These are phyloP conservation scores for Poeciliopsis turrubarensis DNA, from an alignment of 2,113 vertebrate species.

Conservation along the genomic window DNA sequence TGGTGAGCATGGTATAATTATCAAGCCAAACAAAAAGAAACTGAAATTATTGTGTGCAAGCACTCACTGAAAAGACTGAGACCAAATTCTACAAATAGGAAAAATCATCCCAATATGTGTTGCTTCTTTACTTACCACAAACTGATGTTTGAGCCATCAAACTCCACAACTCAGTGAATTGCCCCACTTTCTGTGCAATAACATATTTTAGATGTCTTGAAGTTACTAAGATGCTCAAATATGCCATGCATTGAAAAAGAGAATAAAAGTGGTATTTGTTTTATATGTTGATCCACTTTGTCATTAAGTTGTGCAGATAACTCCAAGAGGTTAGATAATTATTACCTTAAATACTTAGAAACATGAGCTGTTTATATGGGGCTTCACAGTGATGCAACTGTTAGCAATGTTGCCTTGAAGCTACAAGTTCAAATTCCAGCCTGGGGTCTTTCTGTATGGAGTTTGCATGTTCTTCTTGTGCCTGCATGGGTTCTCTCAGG, in stretches of 20 bases:
- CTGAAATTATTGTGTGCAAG: background rate
- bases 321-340: background rate
- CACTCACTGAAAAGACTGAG: background rate
- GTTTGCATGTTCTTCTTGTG: no score
- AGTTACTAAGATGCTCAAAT: background rate
- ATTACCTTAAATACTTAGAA: background rate
- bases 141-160: no score
- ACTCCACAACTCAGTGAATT: background rate
- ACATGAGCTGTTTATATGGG: no score
- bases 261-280: no score
- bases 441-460: no score
- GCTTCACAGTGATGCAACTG: no score
- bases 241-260: no score
- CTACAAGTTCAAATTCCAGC: no score
- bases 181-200: background rate
- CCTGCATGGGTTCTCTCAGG: no score
- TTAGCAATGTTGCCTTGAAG: no score
- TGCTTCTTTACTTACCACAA: background rate
- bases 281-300: no score
- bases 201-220: background rate
- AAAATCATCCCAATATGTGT: background rate
- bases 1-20: constrained; percentile 3
- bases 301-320: no score
- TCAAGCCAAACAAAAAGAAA: background rate
- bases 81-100: background rate